Evolutionary conservation across 2,888 invertebrate genomes (phyloP), one percentile per base, ranked within the genome.

Genomic region (Mythimna lalbum): DNA sequence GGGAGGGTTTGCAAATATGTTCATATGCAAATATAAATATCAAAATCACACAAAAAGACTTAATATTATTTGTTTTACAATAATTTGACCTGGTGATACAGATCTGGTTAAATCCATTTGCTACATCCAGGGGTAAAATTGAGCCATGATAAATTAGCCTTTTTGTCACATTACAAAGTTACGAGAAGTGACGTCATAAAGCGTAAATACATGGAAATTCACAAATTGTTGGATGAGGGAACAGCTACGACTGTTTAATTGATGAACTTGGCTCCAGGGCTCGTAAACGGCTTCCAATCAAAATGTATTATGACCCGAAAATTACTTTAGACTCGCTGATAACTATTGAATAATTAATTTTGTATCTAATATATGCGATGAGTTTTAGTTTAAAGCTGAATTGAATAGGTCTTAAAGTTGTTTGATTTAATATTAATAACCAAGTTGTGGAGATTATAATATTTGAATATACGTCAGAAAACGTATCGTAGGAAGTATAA

Each of bases 301-400:
- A 69, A 83, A 64, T 61, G 69, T 80, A 76, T 75, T 80, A 84
- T 73, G 57, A 57, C 17, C 52, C 19, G 71, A 73, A 75, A 82
- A 80, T 78, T 73, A 78, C 71, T 71, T 69, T 39, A 73, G 60
- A 56, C 49, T 23, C 50, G 49, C 53, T 78, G 56, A 62, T 83
- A 68, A 72, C 77, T 69, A 78, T 66, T 70, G 67, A 79, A 82
- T 80, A 70, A 73, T 80, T 75, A 78, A 83, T 83, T 66, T 64
- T 21, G 43, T 60, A 63, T 69, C 36, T 61, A 21, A 69, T 64
- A 19, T 69, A 60, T 52, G 55, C 56, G 49, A 60, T 47, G 50
- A 55, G 27, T 59, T 63, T 55, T 39, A 39, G 52, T 52, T 57
- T 39, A 49, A 63, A 69, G 50, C 33, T 56, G 33, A 73, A 68